A percentile compares a stretch with the other conserved stretches of the same genome.
Conservation (phyloP, 2,113 vertebrate species). For the Notarius lentiginosus region DNA sequence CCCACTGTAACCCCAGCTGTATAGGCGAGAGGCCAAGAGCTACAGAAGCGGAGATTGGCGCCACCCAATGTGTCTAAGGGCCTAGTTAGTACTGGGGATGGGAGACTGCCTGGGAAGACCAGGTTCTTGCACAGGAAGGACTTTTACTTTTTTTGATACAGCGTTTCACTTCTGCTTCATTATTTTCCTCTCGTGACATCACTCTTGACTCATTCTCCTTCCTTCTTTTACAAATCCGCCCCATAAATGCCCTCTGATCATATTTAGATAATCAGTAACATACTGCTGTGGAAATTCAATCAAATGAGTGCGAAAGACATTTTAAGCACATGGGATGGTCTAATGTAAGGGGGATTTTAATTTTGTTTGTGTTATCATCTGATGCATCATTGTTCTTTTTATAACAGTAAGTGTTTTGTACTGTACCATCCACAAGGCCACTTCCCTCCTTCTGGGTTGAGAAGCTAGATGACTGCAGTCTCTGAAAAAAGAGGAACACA, state of each 20-base stretch:
- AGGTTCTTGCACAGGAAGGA: too few relatives aligned
- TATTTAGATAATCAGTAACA: not conserved
- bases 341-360: not conserved
- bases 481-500: slow-evolving; percentile 13
- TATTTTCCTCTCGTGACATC: not conserved
- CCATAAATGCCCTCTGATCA: not conserved
- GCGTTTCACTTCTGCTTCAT: not conserved
- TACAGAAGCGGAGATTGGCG: too few relatives aligned
- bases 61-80: too few relatives aligned
- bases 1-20: too few relatives aligned
- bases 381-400: not conserved
- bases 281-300: not conserved
- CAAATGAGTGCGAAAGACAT: not conserved
- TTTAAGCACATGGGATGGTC: not conserved
- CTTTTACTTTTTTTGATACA: not conserved
- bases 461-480: slow-evolving; percentile 31
- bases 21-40: too few relatives aligned
- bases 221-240: not conserved
- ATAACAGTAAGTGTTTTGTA: not conserved
- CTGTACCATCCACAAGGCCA: slow-evolving; percentile 44
- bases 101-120: too few relatives aligned
- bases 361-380: not conserved
- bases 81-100: too few relatives aligned
- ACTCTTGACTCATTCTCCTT: not conserved
- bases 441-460: slow-evolving; percentile 42